Conservation (phyloP, 2,797 vertebrate species). For the Scolopax bukidnonensis region DNA sequence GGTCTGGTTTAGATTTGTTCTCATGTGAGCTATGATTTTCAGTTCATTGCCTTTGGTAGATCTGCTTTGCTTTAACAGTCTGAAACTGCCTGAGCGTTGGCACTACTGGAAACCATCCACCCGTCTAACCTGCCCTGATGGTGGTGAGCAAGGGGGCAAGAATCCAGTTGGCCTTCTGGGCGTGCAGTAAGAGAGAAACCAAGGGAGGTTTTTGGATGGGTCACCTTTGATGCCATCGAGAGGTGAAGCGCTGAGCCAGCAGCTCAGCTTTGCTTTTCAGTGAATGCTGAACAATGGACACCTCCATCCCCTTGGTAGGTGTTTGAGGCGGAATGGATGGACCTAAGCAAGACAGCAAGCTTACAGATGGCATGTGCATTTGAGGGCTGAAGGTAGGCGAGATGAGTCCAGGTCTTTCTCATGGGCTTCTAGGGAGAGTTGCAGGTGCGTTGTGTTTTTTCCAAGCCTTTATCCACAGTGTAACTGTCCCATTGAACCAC, state of each 20-base stretch:
- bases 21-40: neutral
- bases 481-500: neutral
- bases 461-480: neutral
- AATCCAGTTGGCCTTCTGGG: neutral
- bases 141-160: neutral
- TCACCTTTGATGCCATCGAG: fast-evolving
- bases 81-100: neutral
- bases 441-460: neutral
- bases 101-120: neutral
- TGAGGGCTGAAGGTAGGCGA: neutral
- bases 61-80: neutral
- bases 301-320: neutral
- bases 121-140: neutral
- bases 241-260: neutral
- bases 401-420: neutral
- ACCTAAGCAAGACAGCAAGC: neutral
- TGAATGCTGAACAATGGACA: neutral
- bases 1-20: neutral
- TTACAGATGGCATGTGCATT: neutral
- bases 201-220: neutral
- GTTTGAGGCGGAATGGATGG: neutral
- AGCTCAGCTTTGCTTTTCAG: neutral
- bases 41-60: neutral
- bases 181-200: neutral
- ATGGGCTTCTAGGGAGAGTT: neutral